A percentile compares a stretch with the other conserved stretches of the same genome.
Conservation (phyloP, 2,888 invertebrate genomes). For the Epinotia nisella region DNA sequence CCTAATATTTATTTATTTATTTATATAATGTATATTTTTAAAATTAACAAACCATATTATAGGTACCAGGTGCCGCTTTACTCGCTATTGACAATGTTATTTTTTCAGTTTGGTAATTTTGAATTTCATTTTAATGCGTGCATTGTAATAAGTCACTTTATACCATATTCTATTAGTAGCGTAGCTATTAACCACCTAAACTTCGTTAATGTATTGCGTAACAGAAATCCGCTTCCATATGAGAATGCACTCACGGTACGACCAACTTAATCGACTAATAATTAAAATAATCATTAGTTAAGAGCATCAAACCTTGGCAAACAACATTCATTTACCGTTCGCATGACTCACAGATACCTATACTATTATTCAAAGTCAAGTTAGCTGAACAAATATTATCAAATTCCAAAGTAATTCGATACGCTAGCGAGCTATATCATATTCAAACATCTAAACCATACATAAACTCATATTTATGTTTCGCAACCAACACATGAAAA, state of each 20-base stretch:
- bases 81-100: no score
- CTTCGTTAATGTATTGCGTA: neutral
- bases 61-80: no score
- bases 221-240: conserved; percentile 4
- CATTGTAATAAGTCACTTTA: no score
- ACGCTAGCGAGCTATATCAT: conserved; percentile 6
- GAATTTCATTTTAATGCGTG: no score
- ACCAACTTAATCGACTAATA: neutral
- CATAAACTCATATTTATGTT: neutral
- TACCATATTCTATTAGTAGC: no score
- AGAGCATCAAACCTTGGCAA: conserved; percentile 4
- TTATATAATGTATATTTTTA: no score
- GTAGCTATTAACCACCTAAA: neutral
- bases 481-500: no score
- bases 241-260: neutral
- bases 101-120: no score
- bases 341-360: conserved; percentile 32
- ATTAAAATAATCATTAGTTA: conserved; percentile 19
- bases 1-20: no score
- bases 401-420: conserved; percentile 33
- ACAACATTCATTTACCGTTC: neutral
- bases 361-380: conserved; percentile 19
- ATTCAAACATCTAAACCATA: neutral
- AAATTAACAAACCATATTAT: no score
- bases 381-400: conserved; percentile 37